These are phyloP conservation scores for Listronotus bonariensis DNA, from an alignment of 1,140 invertebrate species.

Conservation along the genomic window DNA sequence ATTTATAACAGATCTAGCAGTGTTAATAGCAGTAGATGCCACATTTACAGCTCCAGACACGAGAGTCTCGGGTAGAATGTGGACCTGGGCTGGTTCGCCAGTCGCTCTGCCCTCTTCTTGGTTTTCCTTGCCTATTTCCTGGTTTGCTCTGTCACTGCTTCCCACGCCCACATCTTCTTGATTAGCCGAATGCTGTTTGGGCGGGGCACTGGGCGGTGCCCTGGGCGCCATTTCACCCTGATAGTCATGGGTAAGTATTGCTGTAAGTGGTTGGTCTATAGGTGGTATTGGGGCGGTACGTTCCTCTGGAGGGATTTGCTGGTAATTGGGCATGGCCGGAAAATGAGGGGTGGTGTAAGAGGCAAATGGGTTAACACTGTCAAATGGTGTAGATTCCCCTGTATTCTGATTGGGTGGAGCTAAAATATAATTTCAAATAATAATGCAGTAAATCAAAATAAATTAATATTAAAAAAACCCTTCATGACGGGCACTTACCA, in stretches of 20 bases:
- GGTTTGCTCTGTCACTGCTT: too few species aligned
- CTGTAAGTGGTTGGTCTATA: not conserved
- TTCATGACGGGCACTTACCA: not conserved
- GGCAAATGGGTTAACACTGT: not conserved
- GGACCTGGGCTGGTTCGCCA: constrained; percentile 34
- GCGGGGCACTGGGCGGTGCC: not conserved
- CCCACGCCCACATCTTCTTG: too few species aligned
- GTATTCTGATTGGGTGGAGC: not conserved
- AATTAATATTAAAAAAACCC: not conserved
- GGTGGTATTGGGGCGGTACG: not conserved
- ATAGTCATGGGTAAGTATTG: not conserved
- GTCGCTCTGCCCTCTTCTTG: constrained; percentile 4
- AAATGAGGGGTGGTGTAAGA: constrained; percentile 14
- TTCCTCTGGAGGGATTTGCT: constrained; percentile 35
- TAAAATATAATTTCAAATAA: not conserved
- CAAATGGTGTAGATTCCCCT: not conserved
- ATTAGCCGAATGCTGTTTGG: not conserved
- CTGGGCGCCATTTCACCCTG: not conserved
- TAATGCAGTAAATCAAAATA: not conserved
- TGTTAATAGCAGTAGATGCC: constrained; percentile 54
- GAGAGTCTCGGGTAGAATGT: constrained; percentile 49
- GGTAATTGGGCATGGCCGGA: constrained; percentile 40
- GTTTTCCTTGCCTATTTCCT: not conserved
- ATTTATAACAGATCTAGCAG: constrained; percentile 52
- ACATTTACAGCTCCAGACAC: constrained; percentile 54